These are phyloP conservation scores for Zygothrica quintamaculata DNA, from an alignment of 2,888 invertebrate genomes.

Conservation along the genomic window DNA sequence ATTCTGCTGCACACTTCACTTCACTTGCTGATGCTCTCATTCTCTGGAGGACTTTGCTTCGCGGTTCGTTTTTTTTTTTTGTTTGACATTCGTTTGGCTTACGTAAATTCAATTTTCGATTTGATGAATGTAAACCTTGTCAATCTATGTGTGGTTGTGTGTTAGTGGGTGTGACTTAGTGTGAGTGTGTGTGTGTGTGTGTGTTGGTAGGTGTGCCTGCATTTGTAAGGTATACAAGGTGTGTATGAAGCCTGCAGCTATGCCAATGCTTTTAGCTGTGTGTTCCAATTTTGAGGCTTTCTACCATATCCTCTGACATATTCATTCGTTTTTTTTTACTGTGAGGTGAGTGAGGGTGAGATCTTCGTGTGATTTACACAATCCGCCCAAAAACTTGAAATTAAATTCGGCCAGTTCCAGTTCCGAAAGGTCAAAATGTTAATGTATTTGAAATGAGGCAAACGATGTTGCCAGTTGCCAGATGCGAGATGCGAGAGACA, in stretches of 20 bases:
- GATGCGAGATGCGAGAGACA: slow-evolving; percentile 20
- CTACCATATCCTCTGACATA: too few relatives aligned
- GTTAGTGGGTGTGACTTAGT: too few relatives aligned
- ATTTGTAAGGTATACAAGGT: slow-evolving; percentile 21
- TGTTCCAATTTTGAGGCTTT: slow-evolving; percentile 6
- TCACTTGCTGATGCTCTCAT: background rate
- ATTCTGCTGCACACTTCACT: background rate
- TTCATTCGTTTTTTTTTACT: too few relatives aligned
- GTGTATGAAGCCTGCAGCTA: slow-evolving; percentile 60
- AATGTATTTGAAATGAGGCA: slow-evolving; percentile 76
- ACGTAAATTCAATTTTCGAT: slow-evolving; percentile 77
- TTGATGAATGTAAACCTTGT: slow-evolving; percentile 73
- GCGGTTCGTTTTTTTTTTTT: slow-evolving; percentile 39
- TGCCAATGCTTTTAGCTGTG: slow-evolving; percentile 42
- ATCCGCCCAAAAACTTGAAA: slow-evolving; percentile 59
- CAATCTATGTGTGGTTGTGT: slow-evolving; percentile 27
- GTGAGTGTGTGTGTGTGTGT: slow-evolving; percentile 22
- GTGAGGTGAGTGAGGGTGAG: background rate
- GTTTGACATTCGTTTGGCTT: slow-evolving; percentile 70
- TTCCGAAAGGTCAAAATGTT: slow-evolving; percentile 74
- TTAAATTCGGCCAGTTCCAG: slow-evolving; percentile 54
- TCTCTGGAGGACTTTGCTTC: background rate
- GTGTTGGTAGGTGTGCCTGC: slow-evolving; percentile 24
- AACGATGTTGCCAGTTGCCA: slow-evolving; percentile 38
- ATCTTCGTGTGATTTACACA: slow-evolving; percentile 53